Evolutionary conservation across 53 echinoderm and acorn worm species (phyloP), one percentile per base, ranked within the genome.

Genomic region (Mesocentrotus franciscanus): DNA sequence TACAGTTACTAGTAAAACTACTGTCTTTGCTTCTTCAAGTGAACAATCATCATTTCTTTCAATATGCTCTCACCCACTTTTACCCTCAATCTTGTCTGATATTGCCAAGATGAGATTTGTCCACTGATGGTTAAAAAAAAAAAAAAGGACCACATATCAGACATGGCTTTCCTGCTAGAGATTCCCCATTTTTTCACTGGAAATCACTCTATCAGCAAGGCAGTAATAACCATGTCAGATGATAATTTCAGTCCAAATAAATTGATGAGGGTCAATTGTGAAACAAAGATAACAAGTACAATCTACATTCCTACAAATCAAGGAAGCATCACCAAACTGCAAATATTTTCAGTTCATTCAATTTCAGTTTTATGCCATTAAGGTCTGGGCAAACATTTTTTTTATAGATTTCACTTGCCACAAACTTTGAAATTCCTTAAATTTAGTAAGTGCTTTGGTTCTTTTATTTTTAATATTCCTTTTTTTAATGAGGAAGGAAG

Each of bases 271-370:
- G 18, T 84, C 61, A 30, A 32, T 90, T 92, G 92, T 5, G 92
- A 92, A 92, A 92, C 92, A 92, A 70, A 62, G 70, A 70, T 92
- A 62, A 92, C 92, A 92, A 71, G 55, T 42, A 92, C 22, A 61
- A 66, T 5, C 92, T 92, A 92, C 49, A 64, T 35, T 92, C 39
- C 92, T 92, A 92, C 33, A 62, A 92, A 68, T 39, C 55, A 39
- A 84, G 84, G 90, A 90, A 90, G 90, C 90, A 90, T 60, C 90
- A 90, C 90, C 90, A 60, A 85, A 60, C 60, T 61, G 90, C 90
- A 60, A 24, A 59, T 15, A 55, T 90, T 90, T 90, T 61, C 10
- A 84, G 55, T 39, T 17, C 79, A 79, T 79, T 79, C 79, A 79
- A 39, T 49, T 20, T 16, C 1, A 13, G 16, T 42, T 24, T 14